Base-by-base conservation (phyloP, 2,888 invertebrate genomes). In the Meandrusa payeni region DNA sequence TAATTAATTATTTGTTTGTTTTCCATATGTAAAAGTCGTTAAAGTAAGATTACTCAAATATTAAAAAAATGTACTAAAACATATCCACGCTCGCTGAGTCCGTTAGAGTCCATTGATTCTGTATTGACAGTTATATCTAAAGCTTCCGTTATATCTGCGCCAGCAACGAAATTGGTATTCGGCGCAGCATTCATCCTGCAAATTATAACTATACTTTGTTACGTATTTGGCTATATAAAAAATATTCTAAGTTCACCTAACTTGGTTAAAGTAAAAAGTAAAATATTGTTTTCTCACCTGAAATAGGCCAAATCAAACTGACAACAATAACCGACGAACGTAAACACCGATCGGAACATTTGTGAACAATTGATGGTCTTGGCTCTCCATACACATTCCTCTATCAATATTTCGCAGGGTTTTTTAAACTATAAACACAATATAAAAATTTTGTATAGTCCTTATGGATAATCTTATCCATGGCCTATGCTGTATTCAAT, bases 271-370 rank as follows among this genome's bases (percentile, higher is more conserved):
- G n/a, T n/a, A n/a, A n/a, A n/a, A n/a, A n/a, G n/a, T n/a, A n/a
- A n/a, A n/a, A n/a, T n/a, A n/a, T n/a, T n/a, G n/a, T n/a, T n/a
- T n/a, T n/a, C n/a, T 53, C 51, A 79, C 83, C 58, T 73, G 46
- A 85, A 83, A 49, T 75, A 71, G 0, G 57, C 45, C 6, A 77
- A 55, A 37, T 85, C 82, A 10, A 85, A 85, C 28, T 74, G 76
- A 38, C 86, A 85, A 52, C 85, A 85, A 44, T 73, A 64, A 0
- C 81, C 81, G 1, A 49, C 45, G 2, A 69, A 48, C 0, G 77
- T 74, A 10, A 58, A 57, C 0, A 76, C 65, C 0, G 68, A 49
- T 9, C 71, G 52, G 28, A 85, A 85, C 82, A 85, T 80, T 0
- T 59, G 47, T 0, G 61, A 52, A 43, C 85, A 85, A 45, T 76